Evolutionary conservation across 2,113 vertebrate species (phyloP).

Genomic region (Elephantulus edwardii): DNA sequence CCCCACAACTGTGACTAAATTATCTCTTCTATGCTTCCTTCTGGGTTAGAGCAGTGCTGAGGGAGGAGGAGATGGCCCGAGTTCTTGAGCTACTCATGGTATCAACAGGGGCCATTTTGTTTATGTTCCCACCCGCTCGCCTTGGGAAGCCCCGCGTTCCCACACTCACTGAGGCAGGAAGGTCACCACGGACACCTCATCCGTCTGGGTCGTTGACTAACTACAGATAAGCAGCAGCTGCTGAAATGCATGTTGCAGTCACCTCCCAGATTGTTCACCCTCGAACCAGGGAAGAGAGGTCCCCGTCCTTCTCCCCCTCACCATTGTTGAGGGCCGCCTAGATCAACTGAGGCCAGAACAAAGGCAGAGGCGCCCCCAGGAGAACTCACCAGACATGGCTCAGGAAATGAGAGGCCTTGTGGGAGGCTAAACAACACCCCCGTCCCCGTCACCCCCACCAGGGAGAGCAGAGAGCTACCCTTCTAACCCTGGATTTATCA

Average conservation of each 20-base stretch:
- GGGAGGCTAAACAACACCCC: accelerated
- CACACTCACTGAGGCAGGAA: constrained; percentile 80
- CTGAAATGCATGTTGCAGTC: background rate
- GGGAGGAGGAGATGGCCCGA: background rate
- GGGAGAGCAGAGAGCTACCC: accelerated
- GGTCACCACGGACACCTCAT: constrained; percentile 78
- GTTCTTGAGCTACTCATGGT: background rate
- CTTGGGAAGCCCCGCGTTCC: constrained; percentile 78
- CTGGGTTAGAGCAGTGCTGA: background rate
- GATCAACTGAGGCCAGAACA: background rate
- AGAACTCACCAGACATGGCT: background rate
- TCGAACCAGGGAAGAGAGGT: background rate
- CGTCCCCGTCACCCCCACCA: no score
- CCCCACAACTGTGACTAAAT: background rate
- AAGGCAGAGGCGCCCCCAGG: accelerated
- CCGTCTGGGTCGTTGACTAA: constrained; percentile 64
- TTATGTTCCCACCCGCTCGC: constrained; percentile 70
- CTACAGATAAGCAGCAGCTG: constrained; percentile 74
- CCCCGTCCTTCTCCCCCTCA: no score
- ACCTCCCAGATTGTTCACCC: constrained; percentile 29
- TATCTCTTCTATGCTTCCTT: background rate
- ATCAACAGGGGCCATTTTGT: constrained; percentile 25
- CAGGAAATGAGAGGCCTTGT: background rate
- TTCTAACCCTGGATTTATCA: accelerated
- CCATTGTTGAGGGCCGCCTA: accelerated